These are phyloP conservation scores for Thinocorus orbignyianus DNA, from an alignment of 2,113 vertebrate species.

Conservation along the genomic window DNA sequence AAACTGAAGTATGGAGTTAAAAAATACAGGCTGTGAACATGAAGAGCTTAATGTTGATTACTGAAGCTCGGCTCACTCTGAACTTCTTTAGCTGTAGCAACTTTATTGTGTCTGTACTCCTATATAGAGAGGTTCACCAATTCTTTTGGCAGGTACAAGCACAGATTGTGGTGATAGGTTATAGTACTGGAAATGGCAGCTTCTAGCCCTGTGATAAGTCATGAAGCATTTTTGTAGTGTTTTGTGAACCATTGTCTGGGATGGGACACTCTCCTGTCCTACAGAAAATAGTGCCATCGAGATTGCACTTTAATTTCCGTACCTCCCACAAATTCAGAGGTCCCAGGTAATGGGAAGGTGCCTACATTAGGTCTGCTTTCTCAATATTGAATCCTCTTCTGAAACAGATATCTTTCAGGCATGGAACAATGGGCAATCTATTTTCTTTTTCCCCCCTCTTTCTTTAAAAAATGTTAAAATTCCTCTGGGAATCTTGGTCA, in stretches of 20 bases:
- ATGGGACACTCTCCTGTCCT: neutral
- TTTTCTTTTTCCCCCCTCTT: fast-evolving
- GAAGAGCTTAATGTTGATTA: neutral
- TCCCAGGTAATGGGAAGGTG: neutral
- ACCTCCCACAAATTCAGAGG: neutral
- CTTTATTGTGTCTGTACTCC: neutral
- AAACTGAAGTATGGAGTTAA: neutral
- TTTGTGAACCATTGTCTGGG: neutral
- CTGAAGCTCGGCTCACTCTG: neutral
- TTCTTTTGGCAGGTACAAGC: fast-evolving
- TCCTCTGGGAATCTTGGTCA: neutral
- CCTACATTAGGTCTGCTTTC: neutral
- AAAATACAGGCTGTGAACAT: neutral
- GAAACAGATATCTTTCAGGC: neutral
- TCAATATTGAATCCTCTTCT: neutral
- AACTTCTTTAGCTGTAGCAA: neutral
- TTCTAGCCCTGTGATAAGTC: neutral
- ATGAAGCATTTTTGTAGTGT: neutral
- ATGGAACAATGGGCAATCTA: neutral
- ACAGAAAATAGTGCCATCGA: neutral
- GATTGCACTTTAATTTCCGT: neutral
- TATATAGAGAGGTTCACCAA: neutral
- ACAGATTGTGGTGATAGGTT: neutral
- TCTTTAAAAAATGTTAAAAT: neutral
- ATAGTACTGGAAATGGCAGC: neutral